Evolutionary conservation across 2,113 vertebrate genomes (phyloP).

Genomic region (Nyctereutes procyonoides): DNA sequence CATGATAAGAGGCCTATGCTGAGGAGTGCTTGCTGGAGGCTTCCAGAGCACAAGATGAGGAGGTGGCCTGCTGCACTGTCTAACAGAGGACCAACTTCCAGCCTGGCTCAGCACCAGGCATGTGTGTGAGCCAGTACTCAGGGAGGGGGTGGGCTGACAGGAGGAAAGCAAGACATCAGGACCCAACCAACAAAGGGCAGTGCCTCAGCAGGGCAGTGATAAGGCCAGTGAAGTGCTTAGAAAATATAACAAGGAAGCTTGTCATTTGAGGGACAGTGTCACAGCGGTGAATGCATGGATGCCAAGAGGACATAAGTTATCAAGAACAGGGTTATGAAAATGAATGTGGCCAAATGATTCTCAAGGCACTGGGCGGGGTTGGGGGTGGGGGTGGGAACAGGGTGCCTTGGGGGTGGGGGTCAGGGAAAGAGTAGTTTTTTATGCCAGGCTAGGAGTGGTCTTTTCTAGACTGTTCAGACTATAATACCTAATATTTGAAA

Average conservation of each 20-base stretch:
- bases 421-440: not conserved
- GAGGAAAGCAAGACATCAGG: too few relatives aligned
- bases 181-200: rapidly evolving
- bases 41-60: not conserved
- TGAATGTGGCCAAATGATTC: not conserved
- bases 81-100: not conserved
- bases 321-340: not conserved
- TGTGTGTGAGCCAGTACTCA: too few relatives aligned
- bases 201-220: rapidly evolving
- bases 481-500: not conserved
- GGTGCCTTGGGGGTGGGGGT: not conserved
- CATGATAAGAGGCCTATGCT: not conserved
- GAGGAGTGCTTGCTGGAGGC: not conserved
- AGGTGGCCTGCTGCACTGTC: too few relatives aligned
- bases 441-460: not conserved
- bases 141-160: not conserved
- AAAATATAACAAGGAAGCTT: not conserved
- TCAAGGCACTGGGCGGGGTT: rapidly evolving
- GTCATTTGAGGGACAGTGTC: too few relatives aligned
- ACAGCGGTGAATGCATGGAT: not conserved
- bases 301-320: too few relatives aligned
- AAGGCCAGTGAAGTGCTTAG: not conserved
- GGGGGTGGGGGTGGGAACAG: too few relatives aligned
- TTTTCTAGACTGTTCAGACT: not conserved
- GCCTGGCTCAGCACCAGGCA: not conserved